Evolutionary conservation across 2,888 invertebrate genomes (phyloP).

Genomic region (Scrobipalpa costella): DNA sequence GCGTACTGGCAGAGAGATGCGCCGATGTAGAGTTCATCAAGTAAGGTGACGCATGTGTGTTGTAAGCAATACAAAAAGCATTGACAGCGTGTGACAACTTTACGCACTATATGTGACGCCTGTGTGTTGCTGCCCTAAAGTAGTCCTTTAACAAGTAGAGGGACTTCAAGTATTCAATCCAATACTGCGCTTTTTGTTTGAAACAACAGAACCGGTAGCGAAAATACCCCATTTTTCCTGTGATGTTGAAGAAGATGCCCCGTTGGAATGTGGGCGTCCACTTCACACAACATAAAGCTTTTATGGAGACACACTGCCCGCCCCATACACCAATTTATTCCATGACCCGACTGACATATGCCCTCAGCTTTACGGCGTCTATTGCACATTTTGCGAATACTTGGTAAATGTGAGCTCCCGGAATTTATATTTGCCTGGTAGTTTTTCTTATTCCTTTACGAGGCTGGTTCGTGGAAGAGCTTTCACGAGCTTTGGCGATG

Average conservation of each 20-base stretch:
- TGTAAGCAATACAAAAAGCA: no score
- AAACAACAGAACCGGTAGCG: background rate
- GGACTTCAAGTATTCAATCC: background rate
- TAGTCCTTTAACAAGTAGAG: background rate
- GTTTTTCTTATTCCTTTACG: constrained; percentile 19
- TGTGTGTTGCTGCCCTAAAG: no score
- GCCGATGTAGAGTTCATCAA: no score
- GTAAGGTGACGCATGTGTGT: no score
- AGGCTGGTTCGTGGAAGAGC: background rate
- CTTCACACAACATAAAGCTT: constrained; percentile 71
- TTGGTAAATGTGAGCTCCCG: constrained; percentile 15
- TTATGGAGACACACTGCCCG: constrained; percentile 61
- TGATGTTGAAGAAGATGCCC: constrained; percentile 15
- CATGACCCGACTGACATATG: constrained; percentile 33
- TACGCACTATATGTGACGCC: no score
- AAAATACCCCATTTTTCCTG: constrained; percentile 18
- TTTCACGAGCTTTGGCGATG: background rate
- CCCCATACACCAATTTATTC: constrained; percentile 37
- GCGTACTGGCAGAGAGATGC: no score
- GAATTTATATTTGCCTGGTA: constrained; percentile 30
- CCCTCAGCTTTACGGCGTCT: constrained; percentile 30
- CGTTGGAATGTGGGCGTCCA: constrained; percentile 48
- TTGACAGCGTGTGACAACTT: no score
- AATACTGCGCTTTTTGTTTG: constrained; percentile 9
- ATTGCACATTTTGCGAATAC: constrained; percentile 30